Evolutionary conservation across 2,888 invertebrate species (phyloP).

Genomic region (Chirona hameri): DNA sequence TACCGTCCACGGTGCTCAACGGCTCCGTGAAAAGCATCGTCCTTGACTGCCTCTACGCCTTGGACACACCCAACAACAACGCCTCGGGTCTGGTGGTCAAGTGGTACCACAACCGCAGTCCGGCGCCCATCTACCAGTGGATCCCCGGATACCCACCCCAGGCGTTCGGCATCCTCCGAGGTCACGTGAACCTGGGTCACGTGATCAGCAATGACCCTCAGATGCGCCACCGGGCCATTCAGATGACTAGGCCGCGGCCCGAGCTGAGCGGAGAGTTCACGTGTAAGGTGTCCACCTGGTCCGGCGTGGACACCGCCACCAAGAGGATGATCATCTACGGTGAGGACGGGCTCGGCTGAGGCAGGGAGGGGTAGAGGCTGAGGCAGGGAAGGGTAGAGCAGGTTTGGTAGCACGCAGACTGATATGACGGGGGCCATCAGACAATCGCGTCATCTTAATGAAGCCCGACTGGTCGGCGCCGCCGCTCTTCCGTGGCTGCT

Average conservation of each 20-base stretch:
- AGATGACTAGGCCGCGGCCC: slow-evolving; percentile 60
- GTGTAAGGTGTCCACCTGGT: slow-evolving; percentile 65
- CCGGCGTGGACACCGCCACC: slow-evolving; percentile 62
- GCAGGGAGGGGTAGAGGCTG: slow-evolving; percentile 40
- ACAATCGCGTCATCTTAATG: no score
- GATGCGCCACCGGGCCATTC: slow-evolving; percentile 65
- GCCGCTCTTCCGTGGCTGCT: no score
- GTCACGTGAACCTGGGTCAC: slow-evolving; percentile 12
- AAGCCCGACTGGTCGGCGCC: no score
- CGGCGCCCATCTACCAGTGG: slow-evolving; percentile 43
- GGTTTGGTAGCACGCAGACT: not conserved
- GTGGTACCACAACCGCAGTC: slow-evolving; percentile 43
- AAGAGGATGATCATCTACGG: slow-evolving; percentile 65
- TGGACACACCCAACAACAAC: slow-evolving; percentile 57
- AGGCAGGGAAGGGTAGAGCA: not conserved
- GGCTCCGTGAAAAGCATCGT: slow-evolving; percentile 57
- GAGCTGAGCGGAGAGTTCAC: slow-evolving; percentile 69
- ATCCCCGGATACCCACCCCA: slow-evolving; percentile 40
- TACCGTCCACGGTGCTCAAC: slow-evolving; percentile 59
- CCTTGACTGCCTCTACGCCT: slow-evolving; percentile 67
- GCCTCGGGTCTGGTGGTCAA: slow-evolving; percentile 42
- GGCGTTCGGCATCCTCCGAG: slow-evolving; percentile 29
- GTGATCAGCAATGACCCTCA: slow-evolving; percentile 27
- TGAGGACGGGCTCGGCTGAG: slow-evolving; percentile 50
- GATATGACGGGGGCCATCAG: not conserved